Evolutionary conservation across 1,140 invertebrate genomes (phyloP).

Genomic region (Parapsyche elsis): DNA sequence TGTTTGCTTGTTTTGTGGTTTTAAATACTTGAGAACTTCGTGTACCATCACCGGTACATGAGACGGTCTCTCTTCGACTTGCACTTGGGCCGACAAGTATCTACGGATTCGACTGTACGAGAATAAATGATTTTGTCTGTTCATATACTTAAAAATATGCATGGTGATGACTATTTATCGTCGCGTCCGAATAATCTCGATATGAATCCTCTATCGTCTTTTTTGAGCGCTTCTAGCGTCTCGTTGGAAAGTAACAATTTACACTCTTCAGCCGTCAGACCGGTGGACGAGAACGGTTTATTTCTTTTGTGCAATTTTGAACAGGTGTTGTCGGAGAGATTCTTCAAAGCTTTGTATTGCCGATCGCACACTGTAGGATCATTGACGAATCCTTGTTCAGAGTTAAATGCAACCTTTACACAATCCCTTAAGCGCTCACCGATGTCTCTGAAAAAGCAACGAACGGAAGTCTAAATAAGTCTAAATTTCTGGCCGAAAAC

Average conservation of each 20-base stretch:
- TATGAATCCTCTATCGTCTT: conserved; percentile 68
- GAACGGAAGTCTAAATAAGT: too few relatives aligned
- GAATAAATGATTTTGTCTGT: background rate
- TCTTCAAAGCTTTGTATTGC: conserved; percentile 76
- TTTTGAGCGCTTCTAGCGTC: conserved; percentile 71
- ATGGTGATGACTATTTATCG: background rate
- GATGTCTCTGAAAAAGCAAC: conserved; percentile 80
- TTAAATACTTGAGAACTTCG: conserved; percentile 76
- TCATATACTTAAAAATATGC: background rate
- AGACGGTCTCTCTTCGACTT: conserved; percentile 46
- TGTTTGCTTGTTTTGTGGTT: conserved; percentile 70
- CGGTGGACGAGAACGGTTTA: conserved; percentile 73
- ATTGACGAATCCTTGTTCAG: conserved; percentile 67
- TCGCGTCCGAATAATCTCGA: background rate
- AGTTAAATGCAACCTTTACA: conserved; percentile 74
- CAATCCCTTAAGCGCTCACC: conserved; percentile 78
- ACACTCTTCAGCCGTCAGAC: conserved; percentile 77
- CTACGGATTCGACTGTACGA: conserved; percentile 17
- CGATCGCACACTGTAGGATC: conserved; percentile 72
- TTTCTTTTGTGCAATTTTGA: conserved; percentile 71
- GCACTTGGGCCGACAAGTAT: conserved; percentile 57
- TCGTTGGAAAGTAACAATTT: conserved; percentile 77
- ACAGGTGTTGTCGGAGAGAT: conserved; percentile 77
- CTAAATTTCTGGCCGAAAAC: too few relatives aligned
- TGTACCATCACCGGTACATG: conserved; percentile 80